Conservation (phyloP, 2,113 vertebrate species). For the Oryzias curvinotus region DNA sequence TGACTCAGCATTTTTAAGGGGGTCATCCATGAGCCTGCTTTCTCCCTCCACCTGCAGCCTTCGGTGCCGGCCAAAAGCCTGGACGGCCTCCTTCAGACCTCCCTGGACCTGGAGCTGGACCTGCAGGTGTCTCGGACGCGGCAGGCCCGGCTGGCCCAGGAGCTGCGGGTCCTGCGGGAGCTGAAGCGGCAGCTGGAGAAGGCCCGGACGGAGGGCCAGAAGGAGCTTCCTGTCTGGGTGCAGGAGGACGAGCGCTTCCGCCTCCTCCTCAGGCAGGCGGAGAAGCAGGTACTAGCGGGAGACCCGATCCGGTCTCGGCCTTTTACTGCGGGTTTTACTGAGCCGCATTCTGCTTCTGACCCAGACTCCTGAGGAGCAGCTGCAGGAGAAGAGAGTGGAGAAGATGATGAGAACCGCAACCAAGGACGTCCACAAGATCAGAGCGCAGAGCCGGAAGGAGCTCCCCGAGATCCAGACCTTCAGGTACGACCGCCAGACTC, state of each 20-base stretch:
- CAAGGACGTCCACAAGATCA: slow-evolving; percentile 93
- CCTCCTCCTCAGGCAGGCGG: slow-evolving; percentile 86
- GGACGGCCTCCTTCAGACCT: slow-evolving; percentile 88
- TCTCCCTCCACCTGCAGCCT: slow-evolving; percentile 67
- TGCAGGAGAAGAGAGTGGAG: slow-evolving; percentile 86
- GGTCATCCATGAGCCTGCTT: too few species aligned
- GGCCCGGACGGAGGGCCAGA: slow-evolving; percentile 85
- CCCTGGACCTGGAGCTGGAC: slow-evolving; percentile 93
- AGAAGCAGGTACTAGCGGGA: slow-evolving; percentile 81
- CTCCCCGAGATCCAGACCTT: slow-evolving; percentile 93
- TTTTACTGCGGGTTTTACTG: not conserved
- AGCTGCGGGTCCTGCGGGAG: slow-evolving; percentile 87
- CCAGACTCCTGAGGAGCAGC: slow-evolving; percentile 86
- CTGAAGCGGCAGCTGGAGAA: slow-evolving; percentile 89
- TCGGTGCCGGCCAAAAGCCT: slow-evolving; percentile 68
- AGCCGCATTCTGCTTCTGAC: not conserved
- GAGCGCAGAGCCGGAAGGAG: slow-evolving; percentile 90
- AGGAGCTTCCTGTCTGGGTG: slow-evolving; percentile 85
- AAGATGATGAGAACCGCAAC: slow-evolving; percentile 95
- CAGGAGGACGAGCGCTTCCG: slow-evolving; percentile 90
- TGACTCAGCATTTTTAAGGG: too few species aligned
- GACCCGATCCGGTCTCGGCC: not conserved
- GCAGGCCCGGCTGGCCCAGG: slow-evolving; percentile 86
- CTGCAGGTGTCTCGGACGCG: slow-evolving; percentile 92
- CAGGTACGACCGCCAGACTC: slow-evolving; percentile 74